Conservation (phyloP, 2,888 invertebrate species). For the Hedya salicella region DNA sequence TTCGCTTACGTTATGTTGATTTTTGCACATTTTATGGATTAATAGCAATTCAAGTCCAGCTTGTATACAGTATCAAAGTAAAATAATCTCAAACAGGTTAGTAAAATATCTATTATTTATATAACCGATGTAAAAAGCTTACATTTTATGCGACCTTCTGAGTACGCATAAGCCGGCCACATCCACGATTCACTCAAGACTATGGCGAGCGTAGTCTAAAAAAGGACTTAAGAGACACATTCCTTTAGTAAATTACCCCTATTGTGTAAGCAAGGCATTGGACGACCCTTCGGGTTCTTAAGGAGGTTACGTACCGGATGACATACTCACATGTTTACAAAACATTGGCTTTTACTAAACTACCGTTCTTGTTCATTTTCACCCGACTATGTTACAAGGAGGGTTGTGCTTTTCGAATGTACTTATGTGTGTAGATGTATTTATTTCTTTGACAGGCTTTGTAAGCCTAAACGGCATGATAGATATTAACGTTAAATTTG, state of each 20-base stretch:
- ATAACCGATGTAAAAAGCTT: not conserved
- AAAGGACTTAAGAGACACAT: not conserved
- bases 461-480: no score
- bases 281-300: slow-evolving; percentile 9
- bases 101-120: not conserved
- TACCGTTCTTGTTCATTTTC: not conserved
- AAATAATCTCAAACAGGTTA: no score
- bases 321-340: slow-evolving; percentile 4
- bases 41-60: no score
- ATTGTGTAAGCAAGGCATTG: not conserved
- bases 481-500: no score
- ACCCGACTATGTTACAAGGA: no score
- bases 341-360: not conserved
- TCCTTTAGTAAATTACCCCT: not conserved
- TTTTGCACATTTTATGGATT: no score
- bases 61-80: not conserved
- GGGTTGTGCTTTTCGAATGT: no score
- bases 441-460: no score
- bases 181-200: not conserved
- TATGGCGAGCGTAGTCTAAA: not conserved
- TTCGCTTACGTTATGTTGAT: no score
- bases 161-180: not conserved
- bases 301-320: slow-evolving; percentile 1
- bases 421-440: no score
- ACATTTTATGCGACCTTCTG: not conserved